Evolutionary conservation across 2,888 invertebrate species (phyloP).

Genomic region (Labia minor): DNA sequence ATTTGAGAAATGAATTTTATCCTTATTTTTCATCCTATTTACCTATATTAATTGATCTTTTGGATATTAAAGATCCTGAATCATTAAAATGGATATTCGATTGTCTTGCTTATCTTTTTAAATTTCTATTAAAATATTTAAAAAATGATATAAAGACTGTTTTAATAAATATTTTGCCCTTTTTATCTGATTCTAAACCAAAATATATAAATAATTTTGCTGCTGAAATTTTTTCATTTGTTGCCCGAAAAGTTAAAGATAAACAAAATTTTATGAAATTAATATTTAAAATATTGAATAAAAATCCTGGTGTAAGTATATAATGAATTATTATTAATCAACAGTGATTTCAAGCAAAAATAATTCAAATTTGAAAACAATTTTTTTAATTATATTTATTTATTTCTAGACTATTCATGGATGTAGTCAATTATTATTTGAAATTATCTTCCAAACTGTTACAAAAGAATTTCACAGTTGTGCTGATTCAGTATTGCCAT

Average conservation of each 20-base stretch:
- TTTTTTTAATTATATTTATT: too few relatives aligned
- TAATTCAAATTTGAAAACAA: background rate
- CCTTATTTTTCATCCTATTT: constrained; percentile 69
- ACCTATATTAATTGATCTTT: constrained; percentile 55
- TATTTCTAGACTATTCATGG: constrained; percentile 58
- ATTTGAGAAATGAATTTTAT: constrained; percentile 81
- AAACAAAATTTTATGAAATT: constrained; percentile 60
- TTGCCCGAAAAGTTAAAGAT: constrained; percentile 78
- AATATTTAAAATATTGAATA: constrained; percentile 54
- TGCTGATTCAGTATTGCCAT: constrained; percentile 56
- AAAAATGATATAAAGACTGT: constrained; percentile 66
- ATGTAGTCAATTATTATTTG: constrained; percentile 77
- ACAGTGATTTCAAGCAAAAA: background rate
- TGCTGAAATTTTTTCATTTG: constrained; percentile 91
- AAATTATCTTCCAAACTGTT: constrained; percentile 72
- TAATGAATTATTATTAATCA: background rate
- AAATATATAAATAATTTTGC: constrained; percentile 85
- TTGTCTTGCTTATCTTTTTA: constrained; percentile 80
- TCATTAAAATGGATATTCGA: constrained; percentile 76
- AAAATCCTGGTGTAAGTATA: constrained; percentile 54
- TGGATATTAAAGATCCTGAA: constrained; percentile 68
- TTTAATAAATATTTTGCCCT: constrained; percentile 58
- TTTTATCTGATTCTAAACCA: constrained; percentile 66
- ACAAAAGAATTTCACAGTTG: constrained; percentile 77
- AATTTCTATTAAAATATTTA: constrained; percentile 73